Base-by-base conservation (phyloP, 2,797 vertebrate species). In the Tolypeutes matacus region DNA sequence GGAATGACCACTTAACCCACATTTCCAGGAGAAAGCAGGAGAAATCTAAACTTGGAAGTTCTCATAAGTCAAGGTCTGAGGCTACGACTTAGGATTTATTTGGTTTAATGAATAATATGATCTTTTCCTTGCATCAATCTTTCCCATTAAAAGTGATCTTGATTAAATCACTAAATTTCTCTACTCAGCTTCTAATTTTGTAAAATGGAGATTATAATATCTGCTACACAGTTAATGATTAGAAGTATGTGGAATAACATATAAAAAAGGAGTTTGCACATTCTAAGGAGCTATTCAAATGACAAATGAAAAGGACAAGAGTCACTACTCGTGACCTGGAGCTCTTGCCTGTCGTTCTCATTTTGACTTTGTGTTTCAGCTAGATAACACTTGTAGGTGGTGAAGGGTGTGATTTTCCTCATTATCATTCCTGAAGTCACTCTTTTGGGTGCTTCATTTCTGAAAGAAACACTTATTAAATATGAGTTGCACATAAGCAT, bases 151-250 rank as follows among this genome's bases (percentile, higher is more conserved):
- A n/a, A 82, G 18, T 53, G 51, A 76, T 17, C 3, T 36, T 76
- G 14, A 69, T 72, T 31, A 84, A 72, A 85, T 90, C 51, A 91
- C 21, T 93, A 86, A 75, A 42, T 92, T 46, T 69, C 87, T 72
- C 85, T 70, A 81, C 20, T 84, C 51, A 73, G 39, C 25, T 83
- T 39, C 39, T 67, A 51, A 46, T 53, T 84, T 27, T 77, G 8
- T 85, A 84, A 84, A 80, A 42, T 51, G 42, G 20, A 83, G 13
- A 85, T 42, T 34, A 29, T 9, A 65, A 39, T 46, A 80, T 65
- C 51, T 94, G 17, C 10, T 60, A 85, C 15, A 73, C 12, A 91
- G 3, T 75, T 49, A 70, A 29, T 0, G 72, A 14, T 89, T 70
- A 72, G 14, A 82, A 90, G 5, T 29, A 39, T 39, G 27, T 34